phyloP scores from a whole-genome alignment of 1,140 invertebrate species.

The Macrocentrus cingulum region DNA sequence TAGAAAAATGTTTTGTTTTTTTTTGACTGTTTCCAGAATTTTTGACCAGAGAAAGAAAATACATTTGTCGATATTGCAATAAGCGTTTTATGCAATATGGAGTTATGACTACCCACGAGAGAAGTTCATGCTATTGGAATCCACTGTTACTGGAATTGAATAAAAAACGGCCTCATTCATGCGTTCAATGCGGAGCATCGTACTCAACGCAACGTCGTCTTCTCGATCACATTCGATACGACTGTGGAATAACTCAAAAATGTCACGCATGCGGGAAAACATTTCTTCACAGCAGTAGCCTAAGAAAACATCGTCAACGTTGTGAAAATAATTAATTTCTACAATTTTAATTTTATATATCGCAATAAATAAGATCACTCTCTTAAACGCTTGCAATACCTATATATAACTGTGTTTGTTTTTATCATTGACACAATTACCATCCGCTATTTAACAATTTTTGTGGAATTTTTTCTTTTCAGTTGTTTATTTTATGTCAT shows the following conservation, averaged over 20 bases:
- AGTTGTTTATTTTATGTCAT: too few relatives aligned
- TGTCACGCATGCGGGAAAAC: conserved; percentile 55
- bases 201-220: conserved; percentile 35
- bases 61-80: conserved; percentile 55
- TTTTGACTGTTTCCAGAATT: not conserved
- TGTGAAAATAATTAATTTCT: conserved; percentile 31
- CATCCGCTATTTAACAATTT: too few relatives aligned
- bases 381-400: too few relatives aligned
- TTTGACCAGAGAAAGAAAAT: conserved; percentile 32
- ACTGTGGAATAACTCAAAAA: conserved; percentile 47
- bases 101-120: conserved; percentile 56
- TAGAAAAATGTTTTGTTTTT: not conserved
- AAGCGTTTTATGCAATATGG: conserved; percentile 59
- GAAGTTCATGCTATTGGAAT: conserved; percentile 42
- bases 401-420: too few relatives aligned
- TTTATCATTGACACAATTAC: too few relatives aligned
- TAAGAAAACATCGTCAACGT: conserved; percentile 47
- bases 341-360: not conserved
- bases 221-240: conserved; percentile 46
- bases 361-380: too few relatives aligned
- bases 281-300: conserved; percentile 54
- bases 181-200: conserved; percentile 38
- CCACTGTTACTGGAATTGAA: conserved; percentile 44
- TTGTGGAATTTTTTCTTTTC: too few relatives aligned
- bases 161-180: conserved; percentile 38